Percentiles rank a stretch among this genome's conserved stretches.
Conservation (phyloP, 1,140 invertebrate species). For the Helicoverpa armigera region DNA sequence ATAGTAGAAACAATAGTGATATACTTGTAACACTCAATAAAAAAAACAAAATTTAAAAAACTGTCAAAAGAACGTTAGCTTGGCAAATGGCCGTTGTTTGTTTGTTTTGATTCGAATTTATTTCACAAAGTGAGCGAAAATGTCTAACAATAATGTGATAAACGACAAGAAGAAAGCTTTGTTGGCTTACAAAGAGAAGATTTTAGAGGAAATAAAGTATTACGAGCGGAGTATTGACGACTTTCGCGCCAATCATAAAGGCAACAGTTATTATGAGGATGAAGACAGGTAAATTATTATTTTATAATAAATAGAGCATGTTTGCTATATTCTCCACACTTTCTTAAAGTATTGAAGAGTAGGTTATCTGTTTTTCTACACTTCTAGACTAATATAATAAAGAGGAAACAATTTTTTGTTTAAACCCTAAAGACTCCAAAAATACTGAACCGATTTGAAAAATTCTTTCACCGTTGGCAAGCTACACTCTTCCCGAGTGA, state of each 20-base stretch:
- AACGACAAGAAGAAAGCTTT: conserved; percentile 64
- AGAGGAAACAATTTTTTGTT: no score
- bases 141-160: conserved; percentile 13
- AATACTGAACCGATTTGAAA: no score
- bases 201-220: conserved; percentile 68
- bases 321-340: neutral
- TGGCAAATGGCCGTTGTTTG: neutral
- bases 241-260: conserved; percentile 48
- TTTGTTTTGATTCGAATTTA: neutral
- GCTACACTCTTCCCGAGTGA: no score
- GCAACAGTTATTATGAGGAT: conserved; percentile 54
- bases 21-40: neutral
- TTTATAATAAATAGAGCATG: neutral
- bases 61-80: neutral
- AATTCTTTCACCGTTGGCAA: no score
- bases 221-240: conserved; percentile 68
- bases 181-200: conserved; percentile 62
- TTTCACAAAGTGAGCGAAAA: conserved; percentile 8
- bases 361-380: no score
- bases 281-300: conserved; percentile 61
- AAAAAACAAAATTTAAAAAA: neutral
- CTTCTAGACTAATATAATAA: no score
- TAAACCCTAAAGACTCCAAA: no score
- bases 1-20: neutral
- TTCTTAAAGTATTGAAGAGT: no score